Conservation (phyloP, 1,140 invertebrate genomes). For the Scylla paramamosain region DNA sequence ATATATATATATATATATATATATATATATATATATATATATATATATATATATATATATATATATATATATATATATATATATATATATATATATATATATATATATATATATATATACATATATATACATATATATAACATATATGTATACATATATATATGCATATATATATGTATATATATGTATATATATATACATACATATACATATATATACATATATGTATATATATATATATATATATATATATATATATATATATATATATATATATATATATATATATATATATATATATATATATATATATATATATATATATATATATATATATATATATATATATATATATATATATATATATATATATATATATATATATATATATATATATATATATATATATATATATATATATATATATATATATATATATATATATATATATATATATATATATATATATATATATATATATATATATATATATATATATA, state of each 20-base stretch:
- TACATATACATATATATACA: neutral
- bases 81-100: slow-evolving; percentile 50
- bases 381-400: slow-evolving; percentile 45
- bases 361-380: slow-evolving; percentile 26
- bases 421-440: neutral
- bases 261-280: slow-evolving; percentile 38
- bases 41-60: slow-evolving; percentile 52
- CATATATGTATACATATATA: too few species aligned
- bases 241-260: slow-evolving; percentile 46
- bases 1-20: slow-evolving; percentile 37
- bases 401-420: neutral
- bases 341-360: slow-evolving; percentile 25
- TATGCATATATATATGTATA: neutral
- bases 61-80: slow-evolving; percentile 52
- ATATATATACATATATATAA: too few species aligned
- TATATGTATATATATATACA: neutral
- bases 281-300: slow-evolving; percentile 54
- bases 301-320: slow-evolving; percentile 51
- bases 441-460: neutral
- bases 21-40: slow-evolving; percentile 35
- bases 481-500: neutral
- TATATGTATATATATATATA: slow-evolving; percentile 28
- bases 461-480: neutral
- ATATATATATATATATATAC: slow-evolving; percentile 36
- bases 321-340: slow-evolving; percentile 54